Percentiles rank a stretch among this genome's conserved stretches.
Conservation (phyloP, 2,888 invertebrate species). For the Stenoptilia bipunctidactyla region DNA sequence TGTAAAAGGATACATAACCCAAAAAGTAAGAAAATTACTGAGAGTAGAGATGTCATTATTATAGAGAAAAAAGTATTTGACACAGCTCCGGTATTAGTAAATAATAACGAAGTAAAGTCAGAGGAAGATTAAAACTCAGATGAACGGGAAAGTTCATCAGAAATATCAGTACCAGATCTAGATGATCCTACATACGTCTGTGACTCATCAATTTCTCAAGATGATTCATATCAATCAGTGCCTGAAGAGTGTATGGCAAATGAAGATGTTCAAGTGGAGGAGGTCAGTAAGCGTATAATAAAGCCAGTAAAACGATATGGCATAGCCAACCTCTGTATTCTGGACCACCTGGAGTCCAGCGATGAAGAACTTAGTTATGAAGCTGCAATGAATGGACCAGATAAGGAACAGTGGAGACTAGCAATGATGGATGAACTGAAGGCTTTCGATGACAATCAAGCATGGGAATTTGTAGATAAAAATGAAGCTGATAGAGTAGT, state of each 20-base stretch:
- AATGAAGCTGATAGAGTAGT: too few relatives aligned
- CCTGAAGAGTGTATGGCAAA: not conserved
- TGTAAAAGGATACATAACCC: conserved; percentile 15
- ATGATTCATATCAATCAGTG: not conserved
- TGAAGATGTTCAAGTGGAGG: not conserved
- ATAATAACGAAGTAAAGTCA: too few relatives aligned
- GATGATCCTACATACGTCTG: not conserved
- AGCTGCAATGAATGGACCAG: too few relatives aligned
- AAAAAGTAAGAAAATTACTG: conserved; percentile 10
- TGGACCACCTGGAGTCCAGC: not conserved
- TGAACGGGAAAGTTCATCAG: not conserved
- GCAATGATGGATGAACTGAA: too few relatives aligned
- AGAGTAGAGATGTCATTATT: conserved; percentile 15
- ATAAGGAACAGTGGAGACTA: too few relatives aligned
- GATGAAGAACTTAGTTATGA: not conserved
- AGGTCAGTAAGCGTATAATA: not conserved
- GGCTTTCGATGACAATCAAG: too few relatives aligned
- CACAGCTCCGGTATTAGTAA: not conserved
- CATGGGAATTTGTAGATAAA: too few relatives aligned
- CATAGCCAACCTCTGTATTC: not conserved
- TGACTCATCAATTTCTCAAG: not conserved
- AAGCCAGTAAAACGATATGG: not conserved
- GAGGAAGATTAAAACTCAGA: not conserved
- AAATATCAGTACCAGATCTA: not conserved
- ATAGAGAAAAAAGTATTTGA: conserved; percentile 8